phyloP scores from a whole-genome alignment of 2,888 invertebrate genomes.

The Merodon equestris region DNA sequence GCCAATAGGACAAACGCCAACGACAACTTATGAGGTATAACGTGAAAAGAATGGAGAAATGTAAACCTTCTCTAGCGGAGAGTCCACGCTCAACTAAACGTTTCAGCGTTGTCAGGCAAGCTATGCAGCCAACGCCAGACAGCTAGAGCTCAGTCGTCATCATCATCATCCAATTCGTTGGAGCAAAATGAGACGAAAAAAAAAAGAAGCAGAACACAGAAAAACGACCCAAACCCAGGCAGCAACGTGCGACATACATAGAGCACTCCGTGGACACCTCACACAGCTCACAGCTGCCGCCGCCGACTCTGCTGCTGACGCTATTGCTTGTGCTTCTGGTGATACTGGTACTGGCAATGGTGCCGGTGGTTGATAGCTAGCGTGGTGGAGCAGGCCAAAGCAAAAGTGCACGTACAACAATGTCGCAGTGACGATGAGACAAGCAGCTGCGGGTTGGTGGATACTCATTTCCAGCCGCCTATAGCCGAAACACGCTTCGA shows the following conservation, averaged over 20 bases:
- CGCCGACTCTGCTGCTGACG: conserved; percentile 47
- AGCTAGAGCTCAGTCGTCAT: conserved; percentile 55
- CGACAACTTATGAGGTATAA: conserved; percentile 3
- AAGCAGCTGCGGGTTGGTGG: conserved; percentile 64
- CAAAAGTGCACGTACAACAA: conserved; percentile 52
- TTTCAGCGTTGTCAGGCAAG: conserved; percentile 66
- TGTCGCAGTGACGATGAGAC: conserved; percentile 49
- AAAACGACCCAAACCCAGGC: conserved; percentile 56
- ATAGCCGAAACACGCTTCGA: conserved; percentile 66
- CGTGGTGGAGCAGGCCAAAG: conserved; percentile 47
- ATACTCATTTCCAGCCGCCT: conserved; percentile 66
- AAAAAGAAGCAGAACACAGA: conserved; percentile 21
- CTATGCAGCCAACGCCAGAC: conserved; percentile 54
- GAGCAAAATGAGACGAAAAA: no score
- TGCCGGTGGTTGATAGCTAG: conserved; percentile 1
- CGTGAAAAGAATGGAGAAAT: conserved; percentile 24
- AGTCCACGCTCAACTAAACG: conserved; percentile 69
- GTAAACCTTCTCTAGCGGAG: conserved; percentile 63
- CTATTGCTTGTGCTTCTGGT: conserved; percentile 38
- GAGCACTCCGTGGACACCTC: conserved; percentile 60
- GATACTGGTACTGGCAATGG: conserved; percentile 25
- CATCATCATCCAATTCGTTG: conserved; percentile 59
- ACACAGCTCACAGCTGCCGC: conserved; percentile 63
- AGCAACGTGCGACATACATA: conserved; percentile 58
- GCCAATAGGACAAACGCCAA: conserved; percentile 16